A percentile compares a stretch with the other conserved stretches of the same genome.
Conservation (phyloP, 2,888 invertebrate species). For the Tiliacea aurago region DNA sequence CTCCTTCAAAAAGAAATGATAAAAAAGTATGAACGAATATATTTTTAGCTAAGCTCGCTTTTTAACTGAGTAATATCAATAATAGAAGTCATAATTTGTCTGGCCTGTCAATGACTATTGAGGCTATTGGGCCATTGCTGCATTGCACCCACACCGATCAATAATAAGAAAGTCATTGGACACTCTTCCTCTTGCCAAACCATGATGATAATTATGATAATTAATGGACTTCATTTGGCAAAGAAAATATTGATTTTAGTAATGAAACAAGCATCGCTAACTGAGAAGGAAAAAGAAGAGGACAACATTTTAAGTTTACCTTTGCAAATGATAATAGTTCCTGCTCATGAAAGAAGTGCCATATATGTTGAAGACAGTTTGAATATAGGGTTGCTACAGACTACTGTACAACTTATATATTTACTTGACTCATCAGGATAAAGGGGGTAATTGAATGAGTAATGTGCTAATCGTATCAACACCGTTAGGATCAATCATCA, state of each 20-base stretch:
- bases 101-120: constrained; percentile 49
- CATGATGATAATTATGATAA: constrained; percentile 8
- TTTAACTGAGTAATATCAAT: constrained; percentile 40
- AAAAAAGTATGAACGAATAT: background rate
- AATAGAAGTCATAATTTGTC: constrained; percentile 44
- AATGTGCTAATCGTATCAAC: constrained; percentile 62
- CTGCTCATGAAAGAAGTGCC: no score
- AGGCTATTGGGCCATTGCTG: constrained; percentile 51
- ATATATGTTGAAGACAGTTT: background rate
- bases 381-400: constrained; percentile 23
- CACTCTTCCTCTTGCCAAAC: constrained; percentile 23
- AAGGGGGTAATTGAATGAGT: constrained; percentile 58
- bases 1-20: background rate
- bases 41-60: constrained; percentile 24
- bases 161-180: constrained; percentile 47
- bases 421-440: constrained; percentile 49
- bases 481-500: constrained; percentile 73
- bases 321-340: background rate
- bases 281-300: background rate
- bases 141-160: constrained; percentile 52
- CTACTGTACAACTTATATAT: constrained; percentile 22
- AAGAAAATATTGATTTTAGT: constrained; percentile 20
- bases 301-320: background rate
- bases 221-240: constrained; percentile 25
- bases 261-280: background rate